Evolutionary conservation across 2,888 invertebrate species (phyloP).

Genomic region (Mythimna albipuncta): DNA sequence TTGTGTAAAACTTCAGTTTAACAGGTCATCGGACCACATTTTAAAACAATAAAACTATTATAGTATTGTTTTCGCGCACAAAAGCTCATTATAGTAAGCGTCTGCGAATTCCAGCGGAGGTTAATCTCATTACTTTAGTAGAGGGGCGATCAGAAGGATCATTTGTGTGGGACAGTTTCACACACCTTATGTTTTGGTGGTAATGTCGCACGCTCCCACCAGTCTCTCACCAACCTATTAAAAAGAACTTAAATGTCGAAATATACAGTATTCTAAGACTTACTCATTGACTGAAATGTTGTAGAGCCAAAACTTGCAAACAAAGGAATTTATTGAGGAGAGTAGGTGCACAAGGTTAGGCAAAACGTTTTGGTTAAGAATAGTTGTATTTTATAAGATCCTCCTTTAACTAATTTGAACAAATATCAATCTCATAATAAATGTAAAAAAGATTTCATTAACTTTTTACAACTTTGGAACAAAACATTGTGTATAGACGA

Average conservation of each 20-base stretch:
- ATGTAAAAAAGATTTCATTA: background rate
- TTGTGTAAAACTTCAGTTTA: slow-evolving; percentile 67
- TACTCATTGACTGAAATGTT: slow-evolving; percentile 15
- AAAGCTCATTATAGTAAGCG: slow-evolving; percentile 84
- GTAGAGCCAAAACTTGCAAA: slow-evolving; percentile 8
- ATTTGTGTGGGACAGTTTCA: slow-evolving; percentile 70
- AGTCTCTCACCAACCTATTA: slow-evolving; percentile 35
- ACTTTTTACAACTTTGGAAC: background rate
- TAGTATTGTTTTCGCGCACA: slow-evolving; percentile 86
- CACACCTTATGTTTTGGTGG: slow-evolving; percentile 59
- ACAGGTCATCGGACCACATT: slow-evolving; percentile 77
- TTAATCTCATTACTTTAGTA: slow-evolving; percentile 77
- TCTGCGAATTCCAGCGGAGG: slow-evolving; percentile 78
- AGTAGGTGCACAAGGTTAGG: slow-evolving; percentile 9
- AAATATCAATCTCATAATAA: background rate
- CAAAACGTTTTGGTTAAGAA: background rate
- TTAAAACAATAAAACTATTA: slow-evolving; percentile 85
- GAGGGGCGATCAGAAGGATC: slow-evolving; percentile 72
- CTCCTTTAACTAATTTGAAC: background rate
- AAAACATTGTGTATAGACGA: background rate
- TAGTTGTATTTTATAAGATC: background rate
- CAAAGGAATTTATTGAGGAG: background rate
- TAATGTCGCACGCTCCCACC: slow-evolving; percentile 57
- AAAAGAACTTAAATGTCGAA: slow-evolving; percentile 45
- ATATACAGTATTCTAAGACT: slow-evolving; percentile 26